Evolutionary conservation across 2,797 vertebrate genomes (phyloP), one percentile per base, ranked within the genome.

Genomic region (Sebastes glaucus): DNA sequence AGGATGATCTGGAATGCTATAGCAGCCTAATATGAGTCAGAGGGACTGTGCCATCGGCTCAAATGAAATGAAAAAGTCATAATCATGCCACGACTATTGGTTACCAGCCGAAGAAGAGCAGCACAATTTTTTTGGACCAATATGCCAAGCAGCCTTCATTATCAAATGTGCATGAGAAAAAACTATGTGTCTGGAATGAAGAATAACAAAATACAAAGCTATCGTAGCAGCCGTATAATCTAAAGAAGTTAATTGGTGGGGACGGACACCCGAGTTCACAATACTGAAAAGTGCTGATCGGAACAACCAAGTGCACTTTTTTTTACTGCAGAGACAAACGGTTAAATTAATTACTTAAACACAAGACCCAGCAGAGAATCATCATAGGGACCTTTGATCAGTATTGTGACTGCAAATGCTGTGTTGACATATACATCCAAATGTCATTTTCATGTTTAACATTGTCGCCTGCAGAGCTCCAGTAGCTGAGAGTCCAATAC

Each of bases 381-480:
- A 35, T 82, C 42, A 10, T 14, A 66, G 53, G 71, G 75, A 73
- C 75, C 53, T 82, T 78, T 60, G 73, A 85, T 81, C 63, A 18
- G 57, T 73, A 68, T 30, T 73, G 74, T 49, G 71, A 80, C 75
- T 82, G 82, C 64, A 80, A 88, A 86, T 77, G 83, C 63, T 73
- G 72, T 84, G 73, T 73, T 89, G 77, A 89, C 80, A 77, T 77
- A 81, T 91, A 93, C 91, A 94, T 94, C 91, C 89, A 94, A 85
- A 91, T 88, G 88, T 92, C 89, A 83, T 88, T 85, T 85, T 80
- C 63, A 84, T 81, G 67, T 84, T 81, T 76, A 74, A 74, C 63
- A 56, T 46, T 66, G 63, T 66, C 71, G 77, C 77, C 67, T 73
- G 78, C 73, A 72, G 35, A 78, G 56, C 77, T 68, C 67, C 62